Percentiles rank a stretch among this genome's conserved stretches.
Conservation (phyloP, 1,140 invertebrate species). For the Xylocopa sonorina region DNA sequence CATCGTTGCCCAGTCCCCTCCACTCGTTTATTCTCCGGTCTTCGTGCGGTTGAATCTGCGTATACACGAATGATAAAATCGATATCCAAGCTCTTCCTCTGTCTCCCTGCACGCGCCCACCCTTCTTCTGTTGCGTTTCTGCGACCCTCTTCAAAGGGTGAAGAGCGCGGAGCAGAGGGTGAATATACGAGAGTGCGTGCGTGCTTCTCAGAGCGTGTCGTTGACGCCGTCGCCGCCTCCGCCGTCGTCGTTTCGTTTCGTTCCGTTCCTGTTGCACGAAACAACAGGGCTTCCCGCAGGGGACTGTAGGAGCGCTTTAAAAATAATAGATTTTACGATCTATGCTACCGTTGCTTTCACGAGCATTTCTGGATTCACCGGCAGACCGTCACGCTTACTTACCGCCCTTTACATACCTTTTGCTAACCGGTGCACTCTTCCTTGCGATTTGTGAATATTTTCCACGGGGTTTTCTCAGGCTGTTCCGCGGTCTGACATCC, state of each 20-base stretch:
- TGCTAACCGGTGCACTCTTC: background rate
- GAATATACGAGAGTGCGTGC: slow-evolving; percentile 50
- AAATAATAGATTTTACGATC: slow-evolving; percentile 17
- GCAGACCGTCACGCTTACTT: background rate
- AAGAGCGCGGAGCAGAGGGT: slow-evolving; percentile 48
- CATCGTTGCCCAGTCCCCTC: slow-evolving; percentile 3
- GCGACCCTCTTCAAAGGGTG: slow-evolving; percentile 55
- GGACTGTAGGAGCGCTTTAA: background rate
- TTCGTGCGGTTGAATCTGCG: slow-evolving; percentile 43
- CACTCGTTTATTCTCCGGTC: background rate
- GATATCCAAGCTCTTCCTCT: slow-evolving; percentile 42
- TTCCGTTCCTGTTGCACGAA: slow-evolving; percentile 41
- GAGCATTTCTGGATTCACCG: background rate
- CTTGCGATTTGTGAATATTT: background rate
- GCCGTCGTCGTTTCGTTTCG: background rate
- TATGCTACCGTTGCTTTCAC: background rate
- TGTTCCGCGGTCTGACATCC: too few species aligned
- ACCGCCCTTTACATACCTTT: background rate
- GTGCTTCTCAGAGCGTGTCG: slow-evolving; percentile 34
- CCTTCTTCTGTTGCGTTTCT: slow-evolving; percentile 43
- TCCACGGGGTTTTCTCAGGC: too few species aligned
- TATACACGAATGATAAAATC: slow-evolving; percentile 62
- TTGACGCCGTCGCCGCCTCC: slow-evolving; percentile 9
- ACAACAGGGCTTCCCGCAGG: slow-evolving; percentile 3
- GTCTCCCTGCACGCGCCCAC: background rate